Conservation (phyloP, 2,113 vertebrate genomes). For the Amphilophus citrinellus region DNA sequence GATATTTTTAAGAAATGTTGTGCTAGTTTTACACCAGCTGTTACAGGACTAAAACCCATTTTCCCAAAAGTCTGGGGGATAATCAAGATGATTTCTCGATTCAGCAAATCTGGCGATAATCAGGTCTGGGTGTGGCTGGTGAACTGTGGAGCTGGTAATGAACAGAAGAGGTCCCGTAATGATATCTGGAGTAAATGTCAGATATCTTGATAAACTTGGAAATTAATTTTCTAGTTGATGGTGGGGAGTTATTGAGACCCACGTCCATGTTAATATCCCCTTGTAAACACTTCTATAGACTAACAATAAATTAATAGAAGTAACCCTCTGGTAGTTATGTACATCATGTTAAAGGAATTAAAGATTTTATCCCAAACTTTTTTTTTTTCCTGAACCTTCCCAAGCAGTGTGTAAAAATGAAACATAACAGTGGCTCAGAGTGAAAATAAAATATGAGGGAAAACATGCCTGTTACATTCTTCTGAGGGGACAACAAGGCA, state of each 20-base stretch:
- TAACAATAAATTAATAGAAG: neutral
- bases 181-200: neutral
- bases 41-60: too few relatives aligned
- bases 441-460: neutral
- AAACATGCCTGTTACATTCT: neutral
- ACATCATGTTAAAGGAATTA: neutral
- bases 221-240: neutral
- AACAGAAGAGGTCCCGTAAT: neutral
- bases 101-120: too few relatives aligned
- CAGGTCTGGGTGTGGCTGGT: too few relatives aligned
- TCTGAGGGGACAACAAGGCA: neutral
- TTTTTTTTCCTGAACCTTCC: neutral
- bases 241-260: neutral
- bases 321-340: neutral
- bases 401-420: neutral
- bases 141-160: neutral
- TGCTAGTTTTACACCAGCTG: too few relatives aligned
- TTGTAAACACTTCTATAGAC: neutral
- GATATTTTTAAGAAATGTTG: too few relatives aligned
- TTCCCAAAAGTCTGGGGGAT: too few relatives aligned
- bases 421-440: neutral
- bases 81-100: too few relatives aligned
- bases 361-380: neutral
- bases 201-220: neutral
- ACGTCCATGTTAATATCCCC: too few relatives aligned